These are phyloP conservation scores for Pygocentrus nattereri DNA, from an alignment of 2,797 vertebrate species.

Conservation along the genomic window DNA sequence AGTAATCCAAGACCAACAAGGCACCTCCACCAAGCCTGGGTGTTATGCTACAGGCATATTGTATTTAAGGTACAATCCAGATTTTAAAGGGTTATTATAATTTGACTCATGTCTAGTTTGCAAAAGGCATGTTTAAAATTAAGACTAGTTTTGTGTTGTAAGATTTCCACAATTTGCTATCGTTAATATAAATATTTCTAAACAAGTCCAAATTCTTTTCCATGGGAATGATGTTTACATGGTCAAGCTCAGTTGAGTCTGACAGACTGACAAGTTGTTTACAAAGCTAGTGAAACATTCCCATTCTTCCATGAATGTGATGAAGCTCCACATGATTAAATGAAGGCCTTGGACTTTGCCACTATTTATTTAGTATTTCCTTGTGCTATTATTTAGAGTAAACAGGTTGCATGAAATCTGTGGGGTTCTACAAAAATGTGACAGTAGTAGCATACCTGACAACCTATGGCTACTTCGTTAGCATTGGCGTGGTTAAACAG, in stretches of 20 bases:
- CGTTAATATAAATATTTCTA: background rate
- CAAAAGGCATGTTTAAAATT: background rate
- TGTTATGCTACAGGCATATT: constrained; percentile 11
- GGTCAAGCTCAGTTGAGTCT: constrained; percentile 26
- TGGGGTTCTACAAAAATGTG: constrained; percentile 58
- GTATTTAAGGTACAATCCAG: background rate
- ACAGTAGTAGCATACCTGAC: constrained; percentile 46
- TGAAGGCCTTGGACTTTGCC: constrained; percentile 39
- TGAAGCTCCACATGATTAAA: constrained; percentile 1
- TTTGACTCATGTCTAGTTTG: constrained; percentile 27
- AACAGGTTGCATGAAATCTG: constrained; percentile 61
- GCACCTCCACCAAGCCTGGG: constrained; percentile 8
- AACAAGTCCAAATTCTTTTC: constrained; percentile 19
- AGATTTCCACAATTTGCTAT: constrained; percentile 18
- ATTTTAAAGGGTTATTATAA: constrained; percentile 11
- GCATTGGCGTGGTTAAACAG: constrained; percentile 25
- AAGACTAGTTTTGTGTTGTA: constrained; percentile 15
- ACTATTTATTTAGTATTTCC: constrained; percentile 52
- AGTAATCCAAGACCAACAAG: background rate
- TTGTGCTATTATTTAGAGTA: constrained; percentile 54
- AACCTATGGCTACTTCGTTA: constrained; percentile 48
- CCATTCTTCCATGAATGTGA: constrained; percentile 32
- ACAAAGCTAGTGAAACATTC: constrained; percentile 40
- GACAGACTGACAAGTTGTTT: constrained; percentile 27
- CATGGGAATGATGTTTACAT: constrained; percentile 40